These are phyloP conservation scores for Morpho achilles DNA, from an alignment of 2,888 invertebrate species.

Conservation along the genomic window DNA sequence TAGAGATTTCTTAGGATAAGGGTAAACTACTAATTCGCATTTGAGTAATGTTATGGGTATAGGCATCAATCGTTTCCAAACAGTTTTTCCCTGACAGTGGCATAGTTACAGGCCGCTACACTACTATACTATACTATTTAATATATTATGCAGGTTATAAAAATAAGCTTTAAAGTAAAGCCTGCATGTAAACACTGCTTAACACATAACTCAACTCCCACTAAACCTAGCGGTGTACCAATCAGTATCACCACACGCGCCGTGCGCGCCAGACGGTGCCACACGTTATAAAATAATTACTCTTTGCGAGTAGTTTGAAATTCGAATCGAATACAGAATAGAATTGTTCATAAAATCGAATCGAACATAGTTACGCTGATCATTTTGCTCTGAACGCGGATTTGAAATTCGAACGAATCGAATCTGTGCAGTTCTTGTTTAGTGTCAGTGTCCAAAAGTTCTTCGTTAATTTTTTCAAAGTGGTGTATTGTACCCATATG, in stretches of 20 bases:
- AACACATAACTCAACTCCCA: slow-evolving; percentile 16
- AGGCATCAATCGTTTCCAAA: too few relatives aligned
- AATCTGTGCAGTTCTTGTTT: slow-evolving; percentile 5
- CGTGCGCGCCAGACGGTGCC: slow-evolving; percentile 22
- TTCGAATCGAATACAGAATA: slow-evolving; percentile 1
- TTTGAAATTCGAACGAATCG: slow-evolving; percentile 1
- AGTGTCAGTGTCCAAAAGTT: slow-evolving; percentile 8
- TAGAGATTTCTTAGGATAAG: not conserved
- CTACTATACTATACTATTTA: too few relatives aligned
- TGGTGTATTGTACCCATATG: slow-evolving; percentile 2
- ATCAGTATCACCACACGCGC: slow-evolving; percentile 26
- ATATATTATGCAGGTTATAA: too few relatives aligned
- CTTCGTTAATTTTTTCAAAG: not conserved
- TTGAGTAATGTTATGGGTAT: too few relatives aligned
- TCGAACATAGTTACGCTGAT: not conserved
- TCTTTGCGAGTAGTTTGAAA: slow-evolving; percentile 12
- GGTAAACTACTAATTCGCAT: too few relatives aligned
- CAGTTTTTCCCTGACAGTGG: too few relatives aligned
- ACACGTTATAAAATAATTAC: slow-evolving; percentile 11
- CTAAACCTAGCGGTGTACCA: slow-evolving; percentile 11
- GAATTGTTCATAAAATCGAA: not conserved
- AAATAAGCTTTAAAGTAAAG: not conserved
- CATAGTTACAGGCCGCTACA: too few relatives aligned
- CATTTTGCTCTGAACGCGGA: not conserved
- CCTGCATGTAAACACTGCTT: slow-evolving; percentile 7